A percentile compares a stretch with the other conserved stretches of the same genome.
Conservation (phyloP, 2,888 invertebrate genomes). For the Orchesellides sinensis region DNA sequence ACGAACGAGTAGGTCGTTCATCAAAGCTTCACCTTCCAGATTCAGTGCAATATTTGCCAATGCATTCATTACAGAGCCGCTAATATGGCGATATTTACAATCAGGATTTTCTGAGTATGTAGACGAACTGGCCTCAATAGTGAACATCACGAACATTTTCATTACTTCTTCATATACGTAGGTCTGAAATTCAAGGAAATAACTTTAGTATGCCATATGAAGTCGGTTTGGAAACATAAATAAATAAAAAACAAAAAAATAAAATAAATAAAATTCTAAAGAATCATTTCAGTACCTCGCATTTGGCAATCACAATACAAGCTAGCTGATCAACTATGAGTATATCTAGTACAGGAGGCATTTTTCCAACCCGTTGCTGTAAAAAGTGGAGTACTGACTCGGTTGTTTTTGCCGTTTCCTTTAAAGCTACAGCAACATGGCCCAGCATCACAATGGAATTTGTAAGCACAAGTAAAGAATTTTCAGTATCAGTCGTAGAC, state of each 20-base stretch:
- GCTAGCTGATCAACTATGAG: slow-evolving; percentile 98
- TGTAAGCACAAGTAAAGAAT: slow-evolving; percentile 87
- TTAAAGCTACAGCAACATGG: slow-evolving; percentile 95
- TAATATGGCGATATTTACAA: slow-evolving; percentile 84
- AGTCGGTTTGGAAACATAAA: neutral
- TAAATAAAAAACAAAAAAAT: no score
- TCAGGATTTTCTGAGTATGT: slow-evolving; percentile 81
- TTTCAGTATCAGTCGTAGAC: slow-evolving; percentile 36
- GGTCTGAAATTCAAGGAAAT: slow-evolving; percentile 76
- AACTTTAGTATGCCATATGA: neutral
- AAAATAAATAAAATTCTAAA: neutral
- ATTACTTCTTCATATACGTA: slow-evolving; percentile 94
- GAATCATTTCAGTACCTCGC: slow-evolving; percentile 81
- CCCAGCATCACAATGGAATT: slow-evolving; percentile 99
- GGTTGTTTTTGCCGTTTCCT: slow-evolving; percentile 94
- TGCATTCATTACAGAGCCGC: slow-evolving; percentile 96
- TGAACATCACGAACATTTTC: slow-evolving; percentile 98
- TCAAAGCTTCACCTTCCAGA: slow-evolving; percentile 90
- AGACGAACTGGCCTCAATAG: slow-evolving; percentile 92
- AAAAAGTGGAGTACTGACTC: slow-evolving; percentile 98
- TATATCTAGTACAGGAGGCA: slow-evolving; percentile 93
- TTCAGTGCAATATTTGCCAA: slow-evolving; percentile 97
- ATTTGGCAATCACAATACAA: slow-evolving; percentile 97
- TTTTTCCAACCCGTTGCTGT: slow-evolving; percentile 94
- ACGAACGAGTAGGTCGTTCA: slow-evolving; percentile 90